Base-by-base conservation (phyloP, 2,113 vertebrate species). In the Poeciliopsis occidentalis region DNA sequence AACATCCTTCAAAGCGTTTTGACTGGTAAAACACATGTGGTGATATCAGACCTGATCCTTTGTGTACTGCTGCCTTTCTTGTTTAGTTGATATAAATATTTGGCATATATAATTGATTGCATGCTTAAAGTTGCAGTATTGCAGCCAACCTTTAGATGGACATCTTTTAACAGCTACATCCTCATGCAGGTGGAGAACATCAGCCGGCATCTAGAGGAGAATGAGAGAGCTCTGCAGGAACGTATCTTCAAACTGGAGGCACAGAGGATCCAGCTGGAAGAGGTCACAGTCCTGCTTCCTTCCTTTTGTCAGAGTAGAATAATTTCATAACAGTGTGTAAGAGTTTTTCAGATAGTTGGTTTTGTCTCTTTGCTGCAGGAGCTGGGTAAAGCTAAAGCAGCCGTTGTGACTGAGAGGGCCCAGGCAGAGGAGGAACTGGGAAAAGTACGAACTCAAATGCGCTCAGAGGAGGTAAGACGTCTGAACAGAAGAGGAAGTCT, bases 181-280 rank as follows among this genome's bases (percentile, higher is more conserved):
- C 60, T 15, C 44, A 8, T 78, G 5, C 92, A 99, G 98, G 94
- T 98, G 71, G 95, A 95, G 62, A 95, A 94, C 54, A 61, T 97
- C 85, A 93, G 88, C 3, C 95, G 93, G 8, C 95, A 96, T 61
- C 79, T 95, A 3, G 96, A 97, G 47, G 94, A 96, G 69, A 95
- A 78, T 0, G 95, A 98, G 85, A 91, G 89, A 64, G 84, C 91
- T 15, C 87, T 96, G 85, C 96, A 97, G 80, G 96, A 96, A 6
- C 92, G 96, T 54, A 92, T 97, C 69, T 95, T 96, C 79, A 96
- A 94, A 81, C 92, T 98, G 84, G 98, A 98, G 88, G 90, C 91
- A 3, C 80, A 92, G 26, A 91, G 95, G 47, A 91, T 95, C 68
- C 94, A 95, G 22, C 91, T 99, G 67, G 97, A 98, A 64, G 96